A percentile compares a stretch with the other conserved stretches of the same genome.
phyloP scores from a whole-genome alignment of 1,140 invertebrate genomes.

The Hypsibius dujardini region DNA sequence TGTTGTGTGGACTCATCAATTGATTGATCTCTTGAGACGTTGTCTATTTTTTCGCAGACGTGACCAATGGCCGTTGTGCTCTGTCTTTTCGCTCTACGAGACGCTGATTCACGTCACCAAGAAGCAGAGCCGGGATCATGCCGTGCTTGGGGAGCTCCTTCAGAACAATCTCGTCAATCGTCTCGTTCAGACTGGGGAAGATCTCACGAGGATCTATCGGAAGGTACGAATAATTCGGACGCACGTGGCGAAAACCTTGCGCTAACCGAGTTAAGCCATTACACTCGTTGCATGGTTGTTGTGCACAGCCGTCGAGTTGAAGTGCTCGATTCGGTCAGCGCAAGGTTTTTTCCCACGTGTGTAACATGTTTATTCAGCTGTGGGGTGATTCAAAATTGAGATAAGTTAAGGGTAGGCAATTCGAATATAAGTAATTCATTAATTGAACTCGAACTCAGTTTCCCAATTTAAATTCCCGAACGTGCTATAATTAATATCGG shows the following conservation, averaged over 20 bases:
- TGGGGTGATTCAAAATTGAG: too few relatives aligned
- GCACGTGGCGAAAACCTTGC: background rate
- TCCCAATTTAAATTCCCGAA: too few relatives aligned
- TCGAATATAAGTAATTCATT: too few relatives aligned
- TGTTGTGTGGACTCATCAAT: constrained; percentile 6
- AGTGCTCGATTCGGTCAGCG: too few relatives aligned
- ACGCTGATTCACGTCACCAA: constrained; percentile 68
- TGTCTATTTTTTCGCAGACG: constrained; percentile 44
- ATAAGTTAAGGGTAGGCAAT: too few relatives aligned
- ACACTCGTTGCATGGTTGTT: too few relatives aligned
- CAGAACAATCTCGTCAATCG: constrained; percentile 60
- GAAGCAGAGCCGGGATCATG: constrained; percentile 68
- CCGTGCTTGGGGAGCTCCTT: constrained; percentile 67
- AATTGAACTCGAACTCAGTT: too few relatives aligned
- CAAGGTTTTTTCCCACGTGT: too few relatives aligned
- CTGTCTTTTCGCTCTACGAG: constrained; percentile 75
- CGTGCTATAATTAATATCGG: too few relatives aligned
- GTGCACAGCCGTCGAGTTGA: too few relatives aligned
- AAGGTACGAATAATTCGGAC: constrained; percentile 39
- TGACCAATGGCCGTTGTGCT: constrained; percentile 78
- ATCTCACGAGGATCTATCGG: constrained; percentile 70
- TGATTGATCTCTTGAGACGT: background rate
- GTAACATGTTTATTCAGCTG: too few relatives aligned
- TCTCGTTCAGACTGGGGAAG: constrained; percentile 66
- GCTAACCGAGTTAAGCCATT: constrained; percentile 12